Evolutionary conservation across 2,113 vertebrate genomes (phyloP).

Genomic region (Circaetus cinerascens): DNA sequence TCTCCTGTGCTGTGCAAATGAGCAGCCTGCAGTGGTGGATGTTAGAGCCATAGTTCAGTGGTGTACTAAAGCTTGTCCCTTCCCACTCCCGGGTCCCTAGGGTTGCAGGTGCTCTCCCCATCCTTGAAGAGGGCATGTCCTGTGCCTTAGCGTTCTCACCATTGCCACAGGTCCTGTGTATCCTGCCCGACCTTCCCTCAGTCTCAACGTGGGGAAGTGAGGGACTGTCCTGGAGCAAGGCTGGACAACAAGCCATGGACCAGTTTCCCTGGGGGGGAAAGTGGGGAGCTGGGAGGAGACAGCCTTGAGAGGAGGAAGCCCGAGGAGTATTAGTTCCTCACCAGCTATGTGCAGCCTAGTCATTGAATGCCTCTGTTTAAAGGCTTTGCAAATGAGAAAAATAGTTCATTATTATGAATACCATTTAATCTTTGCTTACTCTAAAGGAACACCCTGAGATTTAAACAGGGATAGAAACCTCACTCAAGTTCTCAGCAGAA

Average conservation of each 20-base stretch:
- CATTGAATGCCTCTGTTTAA: background rate
- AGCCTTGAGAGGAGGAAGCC: background rate
- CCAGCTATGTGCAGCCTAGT: background rate
- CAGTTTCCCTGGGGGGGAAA: background rate
- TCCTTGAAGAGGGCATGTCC: background rate
- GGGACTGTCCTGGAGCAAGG: background rate
- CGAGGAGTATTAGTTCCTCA: background rate
- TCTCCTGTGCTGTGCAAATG: background rate
- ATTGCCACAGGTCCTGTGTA: background rate
- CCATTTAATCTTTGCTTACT: background rate
- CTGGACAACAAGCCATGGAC: background rate
- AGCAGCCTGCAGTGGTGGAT: background rate
- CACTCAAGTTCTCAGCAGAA: background rate
- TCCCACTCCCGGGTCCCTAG: background rate
- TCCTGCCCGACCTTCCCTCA: background rate
- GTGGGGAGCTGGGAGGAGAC: background rate
- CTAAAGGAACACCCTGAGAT: background rate
- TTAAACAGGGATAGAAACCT: background rate
- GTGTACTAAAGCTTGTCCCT: background rate
- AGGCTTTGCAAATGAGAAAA: background rate
- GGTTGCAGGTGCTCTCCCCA: rapidly evolving
- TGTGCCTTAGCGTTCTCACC: background rate
- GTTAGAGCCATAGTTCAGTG: background rate
- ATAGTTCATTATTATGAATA: background rate
- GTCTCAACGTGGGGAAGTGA: background rate